Conservation (phyloP, 2,888 invertebrate genomes). For the Lamellibrachia columna region DNA sequence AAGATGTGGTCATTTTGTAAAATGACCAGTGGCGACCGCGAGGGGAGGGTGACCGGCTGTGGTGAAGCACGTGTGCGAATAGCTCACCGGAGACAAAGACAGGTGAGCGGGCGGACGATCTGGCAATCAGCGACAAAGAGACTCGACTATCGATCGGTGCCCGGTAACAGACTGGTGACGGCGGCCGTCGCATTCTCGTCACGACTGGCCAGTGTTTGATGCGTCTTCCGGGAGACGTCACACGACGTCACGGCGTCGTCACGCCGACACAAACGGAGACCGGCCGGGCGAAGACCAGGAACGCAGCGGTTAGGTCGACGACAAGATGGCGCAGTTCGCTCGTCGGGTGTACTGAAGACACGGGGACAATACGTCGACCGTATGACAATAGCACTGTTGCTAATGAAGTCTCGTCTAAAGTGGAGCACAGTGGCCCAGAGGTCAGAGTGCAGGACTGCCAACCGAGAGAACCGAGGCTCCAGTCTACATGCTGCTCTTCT, state of each 20-base stretch:
- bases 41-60: not conserved
- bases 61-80: not conserved
- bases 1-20: no score
- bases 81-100: not conserved
- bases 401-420: not conserved
- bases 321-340: not conserved
- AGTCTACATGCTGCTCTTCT: no score
- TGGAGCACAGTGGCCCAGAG: not conserved
- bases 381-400: not conserved
- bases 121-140: not conserved
- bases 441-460: no score
- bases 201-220: not conserved
- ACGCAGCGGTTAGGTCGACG: not conserved
- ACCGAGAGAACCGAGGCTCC: no score
- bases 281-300: not conserved
- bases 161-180: conserved; percentile 8
- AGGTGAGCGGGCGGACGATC: not conserved
- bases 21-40: not conserved
- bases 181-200: not conserved
- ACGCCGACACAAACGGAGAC: not conserved
- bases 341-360: not conserved
- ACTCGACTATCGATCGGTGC: not conserved
- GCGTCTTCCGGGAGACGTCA: not conserved
- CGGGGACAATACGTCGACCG: not conserved
- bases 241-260: not conserved